These are phyloP conservation scores for Ophonus ardosiacus DNA, from an alignment of 2,888 invertebrate species.

Conservation along the genomic window DNA sequence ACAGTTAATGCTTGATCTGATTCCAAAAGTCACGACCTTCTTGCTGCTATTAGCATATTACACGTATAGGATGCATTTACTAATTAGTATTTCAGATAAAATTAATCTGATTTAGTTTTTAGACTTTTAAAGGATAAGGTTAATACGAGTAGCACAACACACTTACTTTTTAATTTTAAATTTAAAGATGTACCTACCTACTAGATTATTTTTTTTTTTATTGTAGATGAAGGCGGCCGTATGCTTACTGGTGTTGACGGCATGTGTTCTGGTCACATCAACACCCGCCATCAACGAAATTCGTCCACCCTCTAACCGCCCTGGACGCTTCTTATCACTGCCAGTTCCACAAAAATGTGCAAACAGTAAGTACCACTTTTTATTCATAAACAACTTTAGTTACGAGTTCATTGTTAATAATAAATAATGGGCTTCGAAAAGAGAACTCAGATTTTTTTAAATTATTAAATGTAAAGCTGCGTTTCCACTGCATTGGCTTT, in stretches of 20 bases:
- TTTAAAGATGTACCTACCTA: too few relatives aligned
- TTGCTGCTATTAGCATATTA: neutral
- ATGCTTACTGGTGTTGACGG: constrained; percentile 80
- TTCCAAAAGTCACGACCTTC: constrained; percentile 28
- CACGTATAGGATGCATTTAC: neutral
- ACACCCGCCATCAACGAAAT: constrained; percentile 79
- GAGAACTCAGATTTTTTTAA: too few relatives aligned
- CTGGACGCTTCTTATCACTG: constrained; percentile 90
- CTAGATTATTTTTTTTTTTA: too few relatives aligned
- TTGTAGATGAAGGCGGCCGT: constrained; percentile 83
- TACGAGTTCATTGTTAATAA: too few relatives aligned
- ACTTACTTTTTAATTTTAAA: neutral
- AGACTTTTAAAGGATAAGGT: neutral
- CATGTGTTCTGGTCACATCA: constrained; percentile 79
- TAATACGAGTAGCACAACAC: neutral
- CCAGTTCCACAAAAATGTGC: constrained; percentile 90
- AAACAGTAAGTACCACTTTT: constrained; percentile 82
- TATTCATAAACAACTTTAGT: too few relatives aligned
- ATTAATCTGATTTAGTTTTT: neutral
- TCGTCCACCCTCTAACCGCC: constrained; percentile 84
- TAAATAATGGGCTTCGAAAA: too few relatives aligned
- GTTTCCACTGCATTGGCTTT: too few relatives aligned
- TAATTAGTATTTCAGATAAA: neutral
- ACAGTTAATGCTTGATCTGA: constrained; percentile 20
- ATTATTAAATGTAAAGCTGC: too few relatives aligned